A percentile compares a stretch with the other conserved stretches of the same genome.
These are phyloP conservation scores for Oreochromis grahami DNA, from an alignment of 2,797 vertebrate genomes.

Conservation along the genomic window DNA sequence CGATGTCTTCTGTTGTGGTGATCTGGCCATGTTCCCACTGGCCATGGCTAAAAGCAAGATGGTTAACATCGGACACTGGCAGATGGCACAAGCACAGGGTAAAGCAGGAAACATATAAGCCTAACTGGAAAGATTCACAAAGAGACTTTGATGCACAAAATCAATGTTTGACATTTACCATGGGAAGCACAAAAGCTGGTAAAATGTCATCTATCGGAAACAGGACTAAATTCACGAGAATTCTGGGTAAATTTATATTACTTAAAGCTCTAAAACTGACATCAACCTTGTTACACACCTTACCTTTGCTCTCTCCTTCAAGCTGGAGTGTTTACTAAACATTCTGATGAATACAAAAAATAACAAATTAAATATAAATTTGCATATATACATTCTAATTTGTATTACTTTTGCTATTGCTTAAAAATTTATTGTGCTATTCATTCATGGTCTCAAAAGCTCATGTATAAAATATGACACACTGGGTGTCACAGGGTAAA, in stretches of 20 bases:
- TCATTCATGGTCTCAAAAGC: background rate
- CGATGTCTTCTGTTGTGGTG: conserved; percentile 80
- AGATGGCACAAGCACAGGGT: conserved; percentile 86
- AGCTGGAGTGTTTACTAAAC: background rate
- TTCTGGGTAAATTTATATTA: background rate
- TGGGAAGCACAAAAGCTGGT: background rate
- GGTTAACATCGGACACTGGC: conserved; percentile 81
- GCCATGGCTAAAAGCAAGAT: conserved; percentile 61
- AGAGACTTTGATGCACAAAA: background rate
- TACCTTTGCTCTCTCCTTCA: background rate
- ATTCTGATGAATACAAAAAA: background rate
- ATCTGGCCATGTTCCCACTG: conserved; percentile 80
- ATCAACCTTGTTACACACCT: background rate
- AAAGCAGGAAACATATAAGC: background rate
- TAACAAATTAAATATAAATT: background rate
- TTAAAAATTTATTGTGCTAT: background rate
- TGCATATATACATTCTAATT: background rate
- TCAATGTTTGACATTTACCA: background rate
- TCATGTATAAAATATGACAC: background rate
- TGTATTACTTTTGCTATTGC: background rate
- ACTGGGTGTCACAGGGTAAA: background rate
- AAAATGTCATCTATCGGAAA: background rate
- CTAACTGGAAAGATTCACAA: background rate
- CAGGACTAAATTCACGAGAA: background rate
- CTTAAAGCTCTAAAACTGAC: background rate